Conservation (phyloP, 2,113 vertebrate species). For the Oryzias woworae region DNA sequence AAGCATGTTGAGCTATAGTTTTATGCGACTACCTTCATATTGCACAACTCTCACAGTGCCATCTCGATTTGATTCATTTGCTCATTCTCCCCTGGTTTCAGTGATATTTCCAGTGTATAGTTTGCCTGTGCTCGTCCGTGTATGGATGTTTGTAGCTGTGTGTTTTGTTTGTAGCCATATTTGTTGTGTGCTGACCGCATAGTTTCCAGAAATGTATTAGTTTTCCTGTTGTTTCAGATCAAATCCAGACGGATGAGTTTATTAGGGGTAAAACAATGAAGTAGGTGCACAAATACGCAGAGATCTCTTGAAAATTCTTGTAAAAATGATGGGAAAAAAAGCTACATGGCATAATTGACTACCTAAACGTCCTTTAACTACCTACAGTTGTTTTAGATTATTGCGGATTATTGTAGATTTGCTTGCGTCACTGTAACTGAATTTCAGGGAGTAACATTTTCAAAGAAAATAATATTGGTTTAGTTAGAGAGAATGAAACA, state of each 20-base stretch:
- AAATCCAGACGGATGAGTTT: slow-evolving; percentile 53
- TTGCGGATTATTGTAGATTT: slow-evolving; percentile 41
- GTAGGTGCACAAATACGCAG: slow-evolving; percentile 48
- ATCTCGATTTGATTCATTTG: slow-evolving; percentile 67
- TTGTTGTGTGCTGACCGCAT: slow-evolving; percentile 76
- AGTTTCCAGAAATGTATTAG: slow-evolving; percentile 61
- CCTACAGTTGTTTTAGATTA: slow-evolving; percentile 62
- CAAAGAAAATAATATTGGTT: slow-evolving; percentile 49
- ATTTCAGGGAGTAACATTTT: slow-evolving; percentile 70
- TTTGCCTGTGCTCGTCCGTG: slow-evolving; percentile 88
- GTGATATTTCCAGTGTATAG: slow-evolving; percentile 76
- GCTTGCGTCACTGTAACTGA: slow-evolving; percentile 55
- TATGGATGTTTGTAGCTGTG: slow-evolving; percentile 85
- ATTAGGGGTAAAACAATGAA: slow-evolving; percentile 46
- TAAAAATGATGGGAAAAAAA: slow-evolving; percentile 39
- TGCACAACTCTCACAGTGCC: slow-evolving; percentile 87
- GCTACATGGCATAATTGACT: slow-evolving; percentile 65
- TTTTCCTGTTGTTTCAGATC: slow-evolving; percentile 59
- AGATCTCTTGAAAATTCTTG: slow-evolving; percentile 45
- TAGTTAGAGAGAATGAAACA: slow-evolving; percentile 64
- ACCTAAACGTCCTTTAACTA: slow-evolving; percentile 75
- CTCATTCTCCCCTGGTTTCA: slow-evolving; percentile 4
- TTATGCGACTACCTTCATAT: slow-evolving; percentile 90
- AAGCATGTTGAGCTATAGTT: slow-evolving; percentile 71
- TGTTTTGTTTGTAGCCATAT: slow-evolving; percentile 82